Base-by-base conservation (phyloP, 2,888 invertebrate species). In the Cephonodes hylas region DNA sequence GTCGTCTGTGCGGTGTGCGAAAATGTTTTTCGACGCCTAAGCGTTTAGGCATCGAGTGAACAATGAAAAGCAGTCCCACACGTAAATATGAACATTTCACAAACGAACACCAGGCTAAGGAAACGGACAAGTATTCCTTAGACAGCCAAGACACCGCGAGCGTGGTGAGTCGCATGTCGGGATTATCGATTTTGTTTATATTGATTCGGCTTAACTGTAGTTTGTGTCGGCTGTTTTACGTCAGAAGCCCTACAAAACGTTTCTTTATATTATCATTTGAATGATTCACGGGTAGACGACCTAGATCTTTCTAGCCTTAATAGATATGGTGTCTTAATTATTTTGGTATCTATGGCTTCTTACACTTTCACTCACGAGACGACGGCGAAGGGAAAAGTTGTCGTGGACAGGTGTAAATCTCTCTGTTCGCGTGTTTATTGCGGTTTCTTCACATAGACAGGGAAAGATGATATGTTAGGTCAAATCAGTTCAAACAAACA, bases 91-190 rank as follows among this genome's bases (percentile, higher is more conserved):
- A 92, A 65, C 86, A 85, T 82, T 91, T 91, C 77, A 83, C 89
- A 73, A 84, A 80, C 76, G 92, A 92, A 73, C 86, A 88, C 64
- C 89, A 86, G 75, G 86, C 85, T 76, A 90, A 87, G 80, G 91
- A 92, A 73, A 85, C 86, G 72, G 91, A 93, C 78, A 93, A 93
- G 76, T 87, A 90, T 79, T 93, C 93, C 66, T 67, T 93, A 89
- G 86, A 90, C 77, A 93, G 93, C 74, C 91, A 92, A 78, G 93
- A 93, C 79, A 93, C 93, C 63, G 92, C 92, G 58, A 93, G 93
- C 88, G 82, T 93, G 89, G 93, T 93, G 72, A 88, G 92, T 86
- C 62, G 66, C 65, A 83, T 81, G 84, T 83, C 79, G 70, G 77
- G 84, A 78, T 84, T 91, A 91, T 91, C 86, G 91, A 91, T 91